phyloP scores from a whole-genome alignment of 2,888 invertebrate genomes.

The Callosobruchus maculatus region DNA sequence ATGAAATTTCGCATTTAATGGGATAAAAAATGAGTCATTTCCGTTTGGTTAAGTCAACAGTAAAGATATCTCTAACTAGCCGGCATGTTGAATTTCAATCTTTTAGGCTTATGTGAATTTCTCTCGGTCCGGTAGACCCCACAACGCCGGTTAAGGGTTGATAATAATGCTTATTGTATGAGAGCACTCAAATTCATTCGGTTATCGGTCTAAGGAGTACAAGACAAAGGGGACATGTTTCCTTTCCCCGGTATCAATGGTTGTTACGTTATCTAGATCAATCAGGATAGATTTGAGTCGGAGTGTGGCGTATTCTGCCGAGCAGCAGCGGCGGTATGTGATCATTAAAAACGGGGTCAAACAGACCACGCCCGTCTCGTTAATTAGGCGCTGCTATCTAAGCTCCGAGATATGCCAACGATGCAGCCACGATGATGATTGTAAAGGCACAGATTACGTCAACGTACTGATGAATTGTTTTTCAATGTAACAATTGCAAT shows the following conservation, averaged over 20 bases:
- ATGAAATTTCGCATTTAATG: too few species aligned
- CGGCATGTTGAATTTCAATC: too few species aligned
- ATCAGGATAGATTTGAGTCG: conserved; percentile 13
- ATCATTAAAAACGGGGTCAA: conserved; percentile 11
- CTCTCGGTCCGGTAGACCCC: too few species aligned
- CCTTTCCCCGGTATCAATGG: background rate
- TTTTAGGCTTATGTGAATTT: too few species aligned
- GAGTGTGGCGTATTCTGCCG: conserved; percentile 6
- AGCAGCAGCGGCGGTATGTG: background rate
- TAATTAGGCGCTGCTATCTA: conserved; percentile 5
- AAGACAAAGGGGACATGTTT: background rate
- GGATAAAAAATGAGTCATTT: too few species aligned
- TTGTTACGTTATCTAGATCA: conserved; percentile 9
- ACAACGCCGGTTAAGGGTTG: too few species aligned
- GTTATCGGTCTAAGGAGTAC: too few species aligned
- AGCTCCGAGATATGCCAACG: background rate
- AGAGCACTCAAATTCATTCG: too few species aligned
- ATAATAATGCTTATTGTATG: too few species aligned
- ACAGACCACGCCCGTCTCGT: conserved; percentile 8
- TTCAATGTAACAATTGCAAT: too few species aligned
- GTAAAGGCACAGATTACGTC: background rate
- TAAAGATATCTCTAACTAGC: too few species aligned
- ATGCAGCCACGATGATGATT: background rate
- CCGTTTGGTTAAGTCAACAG: too few species aligned
- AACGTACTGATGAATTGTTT: background rate